These are phyloP conservation scores for Acronicta psi DNA, from an alignment of 2,888 invertebrate genomes.

Conservation along the genomic window DNA sequence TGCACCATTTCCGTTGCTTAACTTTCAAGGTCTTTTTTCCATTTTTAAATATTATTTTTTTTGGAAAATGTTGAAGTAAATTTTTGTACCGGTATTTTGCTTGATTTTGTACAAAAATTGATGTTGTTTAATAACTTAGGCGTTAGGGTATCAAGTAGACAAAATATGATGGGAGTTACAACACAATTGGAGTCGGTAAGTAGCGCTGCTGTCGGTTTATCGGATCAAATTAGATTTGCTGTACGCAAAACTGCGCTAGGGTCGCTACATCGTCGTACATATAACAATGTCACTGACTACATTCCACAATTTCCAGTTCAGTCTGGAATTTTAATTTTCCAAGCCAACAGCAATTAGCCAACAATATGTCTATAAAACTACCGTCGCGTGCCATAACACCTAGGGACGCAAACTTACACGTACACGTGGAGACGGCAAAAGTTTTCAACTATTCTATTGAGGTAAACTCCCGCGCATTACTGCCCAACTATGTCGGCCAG, in stretches of 20 bases:
- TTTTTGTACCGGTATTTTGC: conserved; percentile 23
- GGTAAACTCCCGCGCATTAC: conserved; percentile 42
- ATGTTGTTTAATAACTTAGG: conserved; percentile 9
- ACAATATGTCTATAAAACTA: conserved; percentile 37
- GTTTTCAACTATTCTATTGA: conserved; percentile 45
- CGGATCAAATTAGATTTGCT: no score
- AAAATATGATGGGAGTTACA: no score
- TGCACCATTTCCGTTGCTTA: conserved; percentile 67
- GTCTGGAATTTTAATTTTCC: conserved; percentile 22
- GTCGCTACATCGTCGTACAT: no score
- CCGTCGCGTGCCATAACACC: conserved; percentile 24
- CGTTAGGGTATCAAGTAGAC: no score
- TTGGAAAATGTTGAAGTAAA: conserved; percentile 16
- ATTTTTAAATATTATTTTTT: conserved; percentile 36
- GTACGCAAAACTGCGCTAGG: no score
- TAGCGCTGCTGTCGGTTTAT: no score
- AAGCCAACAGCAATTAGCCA: conserved; percentile 19
- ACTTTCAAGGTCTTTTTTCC: conserved; percentile 58
- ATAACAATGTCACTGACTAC: not conserved
- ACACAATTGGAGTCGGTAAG: no score
- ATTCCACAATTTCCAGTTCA: not conserved
- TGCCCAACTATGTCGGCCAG: conserved; percentile 33
- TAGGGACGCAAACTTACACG: conserved; percentile 28
- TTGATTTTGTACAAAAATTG: conserved; percentile 34
- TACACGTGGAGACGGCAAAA: conserved; percentile 24